Conservation (phyloP, 2,888 invertebrate species). For the Trichogramma evanescens region DNA sequence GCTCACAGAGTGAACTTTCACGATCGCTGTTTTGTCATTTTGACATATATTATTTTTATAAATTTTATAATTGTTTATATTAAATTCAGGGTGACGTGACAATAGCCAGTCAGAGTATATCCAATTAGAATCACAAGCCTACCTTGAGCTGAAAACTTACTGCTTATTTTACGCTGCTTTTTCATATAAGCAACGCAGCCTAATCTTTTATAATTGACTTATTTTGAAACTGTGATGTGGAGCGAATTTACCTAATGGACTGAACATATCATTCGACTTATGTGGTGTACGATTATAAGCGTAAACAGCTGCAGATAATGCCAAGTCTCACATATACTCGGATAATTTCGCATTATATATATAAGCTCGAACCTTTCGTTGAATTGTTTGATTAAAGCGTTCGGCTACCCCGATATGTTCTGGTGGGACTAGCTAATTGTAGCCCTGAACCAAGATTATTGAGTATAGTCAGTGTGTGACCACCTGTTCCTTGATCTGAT, state of each 20-base stretch:
- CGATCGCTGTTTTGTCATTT: too few relatives aligned
- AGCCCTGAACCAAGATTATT: too few relatives aligned
- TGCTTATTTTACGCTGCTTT: conserved; percentile 9
- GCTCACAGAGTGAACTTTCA: too few relatives aligned
- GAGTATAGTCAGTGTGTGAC: too few relatives aligned
- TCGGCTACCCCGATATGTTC: not conserved
- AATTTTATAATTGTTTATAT: too few relatives aligned
- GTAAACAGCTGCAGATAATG: conserved; percentile 19
- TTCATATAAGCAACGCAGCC: conserved; percentile 20
- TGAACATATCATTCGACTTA: conserved; percentile 14
- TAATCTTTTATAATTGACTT: conserved; percentile 17
- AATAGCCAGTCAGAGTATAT: conserved; percentile 18
- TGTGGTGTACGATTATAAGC: conserved; percentile 19
- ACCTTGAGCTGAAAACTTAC: not conserved
- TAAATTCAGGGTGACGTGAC: too few relatives aligned
- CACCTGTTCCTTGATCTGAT: too few relatives aligned
- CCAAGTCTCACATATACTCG: conserved; percentile 25
- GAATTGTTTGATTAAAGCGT: conserved; percentile 1
- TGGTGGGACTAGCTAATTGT: too few relatives aligned
- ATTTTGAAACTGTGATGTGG: conserved; percentile 10
- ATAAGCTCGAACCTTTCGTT: not conserved
- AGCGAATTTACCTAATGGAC: not conserved
- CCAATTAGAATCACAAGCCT: conserved; percentile 20
- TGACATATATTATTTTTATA: too few relatives aligned
- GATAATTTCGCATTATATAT: conserved; percentile 8